Percentiles rank a stretch among this genome's conserved stretches.
These are phyloP conservation scores for Betta splendens DNA, from an alignment of 2,797 vertebrate species.

Conservation along the genomic window DNA sequence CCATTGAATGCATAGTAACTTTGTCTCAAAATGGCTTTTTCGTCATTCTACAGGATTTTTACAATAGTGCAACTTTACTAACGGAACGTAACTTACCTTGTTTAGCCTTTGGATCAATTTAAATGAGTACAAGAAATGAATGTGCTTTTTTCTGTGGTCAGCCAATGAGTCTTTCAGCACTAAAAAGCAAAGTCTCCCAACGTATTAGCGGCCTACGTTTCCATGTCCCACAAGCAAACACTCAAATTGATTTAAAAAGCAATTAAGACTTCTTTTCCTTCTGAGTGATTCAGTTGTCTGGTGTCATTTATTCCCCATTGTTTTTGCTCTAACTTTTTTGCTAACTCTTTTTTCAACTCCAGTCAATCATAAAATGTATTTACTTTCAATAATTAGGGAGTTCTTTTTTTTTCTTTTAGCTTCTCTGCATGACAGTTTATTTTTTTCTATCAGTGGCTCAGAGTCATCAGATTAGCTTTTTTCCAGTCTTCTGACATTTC, in stretches of 20 bases:
- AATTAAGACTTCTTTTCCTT: slow-evolving; percentile 41
- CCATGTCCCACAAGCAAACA: slow-evolving; percentile 31
- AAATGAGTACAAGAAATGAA: neutral
- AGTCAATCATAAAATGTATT: neutral
- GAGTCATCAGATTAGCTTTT: neutral
- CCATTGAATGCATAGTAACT: neutral
- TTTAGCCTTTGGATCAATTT: neutral
- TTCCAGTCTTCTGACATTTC: neutral
- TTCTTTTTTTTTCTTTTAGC: neutral
- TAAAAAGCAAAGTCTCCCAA: neutral
- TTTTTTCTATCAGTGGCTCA: neutral
- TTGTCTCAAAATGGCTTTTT: neutral
- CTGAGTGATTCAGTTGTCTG: neutral
- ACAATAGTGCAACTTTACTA: no score
- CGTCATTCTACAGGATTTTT: no score
- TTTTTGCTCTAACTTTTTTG: slow-evolving; percentile 4
- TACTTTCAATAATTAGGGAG: neutral
- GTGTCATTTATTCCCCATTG: slow-evolving; percentile 29
- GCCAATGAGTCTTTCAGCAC: slow-evolving; percentile 10
- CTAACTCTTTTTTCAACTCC: slow-evolving; percentile 5
- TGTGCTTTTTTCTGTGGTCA: neutral
- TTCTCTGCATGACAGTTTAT: neutral
- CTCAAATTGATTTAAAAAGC: slow-evolving; percentile 49
- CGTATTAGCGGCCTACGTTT: slow-evolving; percentile 5
- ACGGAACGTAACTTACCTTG: no score